phyloP scores from a whole-genome alignment of 30 jellyfish, hydroid and myxozoan genomes.

The Hydra vulgaris region DNA sequence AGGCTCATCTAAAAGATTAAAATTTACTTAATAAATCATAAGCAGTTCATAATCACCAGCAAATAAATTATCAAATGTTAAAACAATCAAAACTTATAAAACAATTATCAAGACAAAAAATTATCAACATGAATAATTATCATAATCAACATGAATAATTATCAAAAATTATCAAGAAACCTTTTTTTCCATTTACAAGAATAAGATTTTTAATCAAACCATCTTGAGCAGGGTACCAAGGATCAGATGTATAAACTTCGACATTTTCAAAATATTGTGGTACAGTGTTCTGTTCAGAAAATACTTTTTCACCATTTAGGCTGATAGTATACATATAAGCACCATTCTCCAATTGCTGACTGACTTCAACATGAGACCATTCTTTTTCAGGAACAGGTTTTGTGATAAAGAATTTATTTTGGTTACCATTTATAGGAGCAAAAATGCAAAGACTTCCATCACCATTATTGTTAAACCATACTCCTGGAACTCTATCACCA shows the following conservation, averaged over 20 bases:
- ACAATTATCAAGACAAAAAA: too few species aligned
- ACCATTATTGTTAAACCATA: neutral
- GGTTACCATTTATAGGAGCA: neutral
- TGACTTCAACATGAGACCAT: neutral
- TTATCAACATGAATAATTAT: too few species aligned
- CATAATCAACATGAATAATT: too few species aligned
- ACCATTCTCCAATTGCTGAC: neutral
- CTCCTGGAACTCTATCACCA: slow-evolving; percentile 18
- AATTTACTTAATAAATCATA: too few species aligned
- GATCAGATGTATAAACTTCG: slow-evolving; percentile 2
- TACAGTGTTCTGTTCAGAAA: neutral
- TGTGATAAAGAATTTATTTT: neutral
- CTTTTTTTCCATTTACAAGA: neutral
- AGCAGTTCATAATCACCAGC: too few species aligned
- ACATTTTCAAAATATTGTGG: neutral
- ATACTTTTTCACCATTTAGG: neutral
- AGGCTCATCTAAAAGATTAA: neutral
- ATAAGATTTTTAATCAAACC: slow-evolving; percentile 1
- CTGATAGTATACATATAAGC: neutral
- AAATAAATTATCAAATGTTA: too few species aligned
- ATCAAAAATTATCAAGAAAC: too few species aligned
- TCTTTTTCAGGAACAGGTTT: neutral
- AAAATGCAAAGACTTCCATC: neutral
- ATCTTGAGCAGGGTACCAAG: slow-evolving; percentile 1
- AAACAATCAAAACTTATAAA: too few species aligned